Conservation (phyloP, 2,113 vertebrate species). For the Himantopus leucocephalus region DNA sequence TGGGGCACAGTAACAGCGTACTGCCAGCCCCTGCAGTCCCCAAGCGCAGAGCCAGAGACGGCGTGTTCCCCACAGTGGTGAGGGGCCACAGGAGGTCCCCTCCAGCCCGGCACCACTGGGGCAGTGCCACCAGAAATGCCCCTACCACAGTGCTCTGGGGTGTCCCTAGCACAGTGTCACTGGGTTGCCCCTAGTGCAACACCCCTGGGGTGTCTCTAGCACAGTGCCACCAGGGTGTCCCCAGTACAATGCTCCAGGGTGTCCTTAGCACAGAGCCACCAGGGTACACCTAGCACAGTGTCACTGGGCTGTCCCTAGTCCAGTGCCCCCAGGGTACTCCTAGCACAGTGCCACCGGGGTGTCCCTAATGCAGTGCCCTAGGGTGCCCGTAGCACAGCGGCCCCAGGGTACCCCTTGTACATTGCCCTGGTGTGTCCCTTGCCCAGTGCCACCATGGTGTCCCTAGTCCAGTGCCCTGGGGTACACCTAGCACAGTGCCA, state of each 20-base stretch:
- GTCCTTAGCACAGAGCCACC: not conserved
- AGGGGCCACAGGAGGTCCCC: not conserved
- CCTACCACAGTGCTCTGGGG: accelerated
- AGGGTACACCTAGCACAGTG: not conserved
- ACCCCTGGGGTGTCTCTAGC: not conserved
- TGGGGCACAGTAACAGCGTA: not conserved
- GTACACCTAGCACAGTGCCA: not conserved
- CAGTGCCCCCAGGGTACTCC: not conserved
- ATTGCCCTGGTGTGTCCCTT: too few relatives aligned
- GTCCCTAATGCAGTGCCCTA: not conserved
- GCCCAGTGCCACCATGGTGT: not conserved
- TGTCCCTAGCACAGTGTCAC: not conserved
- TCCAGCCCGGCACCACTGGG: too few relatives aligned
- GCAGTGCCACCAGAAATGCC: not conserved
- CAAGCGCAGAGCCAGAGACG: accelerated
- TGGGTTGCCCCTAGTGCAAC: too few relatives aligned
- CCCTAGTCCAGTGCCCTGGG: not conserved
- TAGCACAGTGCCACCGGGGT: not conserved
- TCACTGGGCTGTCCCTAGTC: not conserved
- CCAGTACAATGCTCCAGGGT: too few relatives aligned
- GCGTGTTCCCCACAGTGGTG: not conserved
- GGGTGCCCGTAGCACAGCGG: not conserved
- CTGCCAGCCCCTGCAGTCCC: not conserved
- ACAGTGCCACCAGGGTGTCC: too few relatives aligned
- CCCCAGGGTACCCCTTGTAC: too few relatives aligned